Percentiles rank a stretch among this genome's conserved stretches.
phyloP scores from a whole-genome alignment of 2,888 invertebrate species.

The Hipparchia semele region DNA sequence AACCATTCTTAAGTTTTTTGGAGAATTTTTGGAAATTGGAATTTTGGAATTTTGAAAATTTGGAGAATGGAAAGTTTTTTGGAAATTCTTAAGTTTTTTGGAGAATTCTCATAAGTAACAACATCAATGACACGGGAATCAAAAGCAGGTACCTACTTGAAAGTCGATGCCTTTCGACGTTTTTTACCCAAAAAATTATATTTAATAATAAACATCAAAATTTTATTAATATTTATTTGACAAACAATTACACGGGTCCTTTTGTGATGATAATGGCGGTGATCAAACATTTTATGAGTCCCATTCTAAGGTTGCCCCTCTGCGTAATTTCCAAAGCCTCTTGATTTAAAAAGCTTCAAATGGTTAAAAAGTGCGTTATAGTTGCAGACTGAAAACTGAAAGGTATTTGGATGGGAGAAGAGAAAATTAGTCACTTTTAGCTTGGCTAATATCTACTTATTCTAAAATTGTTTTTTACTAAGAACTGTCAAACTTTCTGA shows the following conservation, averaged over 20 bases:
- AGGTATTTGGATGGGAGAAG: too few relatives aligned
- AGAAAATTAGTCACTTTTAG: too few relatives aligned
- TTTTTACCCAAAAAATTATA: conserved; percentile 67
- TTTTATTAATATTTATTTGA: conserved; percentile 83
- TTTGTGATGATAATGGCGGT: conserved; percentile 79
- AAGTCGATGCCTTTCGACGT: conserved; percentile 53
- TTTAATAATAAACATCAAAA: conserved; percentile 81
- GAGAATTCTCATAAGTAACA: neutral
- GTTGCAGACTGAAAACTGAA: too few relatives aligned
- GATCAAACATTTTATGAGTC: conserved; percentile 75
- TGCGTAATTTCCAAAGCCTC: neutral
- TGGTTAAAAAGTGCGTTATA: neutral
- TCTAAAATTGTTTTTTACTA: too few relatives aligned
- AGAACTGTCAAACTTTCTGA: too few relatives aligned
- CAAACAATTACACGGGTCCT: conserved; percentile 81
- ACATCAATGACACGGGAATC: neutral
- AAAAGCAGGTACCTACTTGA: conserved; percentile 18
- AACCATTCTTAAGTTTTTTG: too few relatives aligned
- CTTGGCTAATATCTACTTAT: too few relatives aligned
- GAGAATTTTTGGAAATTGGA: too few relatives aligned
- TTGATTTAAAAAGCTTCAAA: neutral
- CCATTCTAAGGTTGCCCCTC: neutral
- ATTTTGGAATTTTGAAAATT: too few relatives aligned
- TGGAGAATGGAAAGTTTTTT: too few relatives aligned
- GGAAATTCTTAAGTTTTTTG: too few relatives aligned